Evolutionary conservation across 2,113 vertebrate genomes (phyloP), one percentile per base, ranked within the genome.

Genomic region (Erythrocercus mccallii): DNA sequence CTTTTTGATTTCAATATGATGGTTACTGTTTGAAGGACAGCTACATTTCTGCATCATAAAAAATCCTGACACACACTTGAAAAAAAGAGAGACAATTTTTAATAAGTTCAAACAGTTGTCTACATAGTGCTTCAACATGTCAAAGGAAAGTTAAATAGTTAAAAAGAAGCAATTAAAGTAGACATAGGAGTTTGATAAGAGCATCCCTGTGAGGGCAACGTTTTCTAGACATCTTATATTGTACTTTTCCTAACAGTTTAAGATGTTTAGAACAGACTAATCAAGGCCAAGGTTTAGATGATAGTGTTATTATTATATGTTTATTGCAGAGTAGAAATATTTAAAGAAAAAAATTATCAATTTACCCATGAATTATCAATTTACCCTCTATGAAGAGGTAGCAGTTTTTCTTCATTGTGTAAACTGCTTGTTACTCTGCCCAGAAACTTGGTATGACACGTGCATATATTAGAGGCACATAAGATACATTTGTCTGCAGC

Each of bases 401-500:
- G 24, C 1, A 64, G 16, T 50, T 74, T 50, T 71, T 74, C 15
- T 77, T 68, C 11, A 9, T 53, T 65, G 20, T 37, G 21, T n/a
- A 71, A 84, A 57, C 69, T 53, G 33, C 12, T 48, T 72, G 5
- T 56, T 77, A 44, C 5, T 70, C 50, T 20, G 2, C 18, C 14
- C 44, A 31, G 53, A 65, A 64, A 44, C 20, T 64, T 65, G 25
- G 2, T 60, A 47, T 35, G 45, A 69, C n/a, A 51, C 30, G 20
- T 14, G 19, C 3, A 45, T n/a, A 22, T 12, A 14, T 65, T 44
- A 82, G 19, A 64, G 17, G 3, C 14, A 66, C 5, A 28, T 12
- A 47, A 6, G 14, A 37, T 51, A 50, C 0, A 0, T 47, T 56
- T 45, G 9, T 19, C 6, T 44, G 5, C 62, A 60, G 19, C 1